Percentiles rank a stretch among this genome's conserved stretches.
Conservation (phyloP, 2,797 vertebrate species). For the Poecile montanus region DNA sequence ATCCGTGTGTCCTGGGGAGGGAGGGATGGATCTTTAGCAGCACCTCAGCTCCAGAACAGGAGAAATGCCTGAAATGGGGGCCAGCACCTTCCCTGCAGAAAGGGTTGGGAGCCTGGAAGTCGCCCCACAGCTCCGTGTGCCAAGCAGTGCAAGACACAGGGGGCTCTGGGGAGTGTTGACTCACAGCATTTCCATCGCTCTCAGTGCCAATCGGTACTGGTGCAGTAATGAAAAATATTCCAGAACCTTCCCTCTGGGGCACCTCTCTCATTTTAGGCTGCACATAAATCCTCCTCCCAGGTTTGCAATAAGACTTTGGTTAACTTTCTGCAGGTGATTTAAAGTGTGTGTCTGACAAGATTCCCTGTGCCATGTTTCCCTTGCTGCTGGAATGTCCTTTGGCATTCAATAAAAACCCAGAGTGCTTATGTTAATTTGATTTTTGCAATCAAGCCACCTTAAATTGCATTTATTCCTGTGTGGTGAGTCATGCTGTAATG, state of each 20-base stretch:
- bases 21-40: neutral
- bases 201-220: neutral
- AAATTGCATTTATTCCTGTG: slow-evolving; percentile 22
- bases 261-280: neutral
- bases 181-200: neutral
- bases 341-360: neutral
- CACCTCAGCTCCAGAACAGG: neutral
- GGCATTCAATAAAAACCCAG: slow-evolving; percentile 18
- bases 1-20: neutral
- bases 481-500: slow-evolving; percentile 27
- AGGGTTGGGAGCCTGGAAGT: neutral
- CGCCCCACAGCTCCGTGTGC: neutral
- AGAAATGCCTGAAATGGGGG: neutral
- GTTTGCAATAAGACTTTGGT: neutral
- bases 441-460: slow-evolving; percentile 27
- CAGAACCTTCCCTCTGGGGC: neutral
- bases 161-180: neutral
- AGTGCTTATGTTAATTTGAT: slow-evolving; percentile 17
- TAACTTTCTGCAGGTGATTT: neutral
- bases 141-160: neutral
- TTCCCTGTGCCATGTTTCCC: neutral
- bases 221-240: neutral
- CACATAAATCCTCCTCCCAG: neutral
- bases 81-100: neutral
- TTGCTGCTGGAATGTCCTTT: neutral